phyloP scores from a whole-genome alignment of 92 coral and sea anemone genomes.

The Diadumene lineata region DNA sequence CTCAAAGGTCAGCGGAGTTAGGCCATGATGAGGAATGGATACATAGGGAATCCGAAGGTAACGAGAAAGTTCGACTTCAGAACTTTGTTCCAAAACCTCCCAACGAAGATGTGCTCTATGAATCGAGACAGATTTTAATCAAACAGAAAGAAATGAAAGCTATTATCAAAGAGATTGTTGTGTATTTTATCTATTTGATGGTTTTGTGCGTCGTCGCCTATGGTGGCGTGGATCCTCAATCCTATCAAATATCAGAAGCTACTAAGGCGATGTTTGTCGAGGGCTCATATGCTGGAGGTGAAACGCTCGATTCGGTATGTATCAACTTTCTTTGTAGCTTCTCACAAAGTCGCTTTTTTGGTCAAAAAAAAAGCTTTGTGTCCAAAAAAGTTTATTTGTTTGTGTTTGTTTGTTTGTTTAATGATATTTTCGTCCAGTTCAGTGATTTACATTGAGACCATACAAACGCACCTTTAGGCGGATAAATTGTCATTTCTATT shows the following conservation, averaged over 20 bases:
- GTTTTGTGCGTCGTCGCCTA: slow-evolving; percentile 74
- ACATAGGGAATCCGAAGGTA: slow-evolving; percentile 30
- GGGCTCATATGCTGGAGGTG: slow-evolving; percentile 43
- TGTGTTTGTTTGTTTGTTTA: no score
- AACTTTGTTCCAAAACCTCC: slow-evolving; percentile 66
- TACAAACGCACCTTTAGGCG: no score
- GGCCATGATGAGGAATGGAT: slow-evolving; percentile 65
- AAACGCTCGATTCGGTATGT: slow-evolving; percentile 33
- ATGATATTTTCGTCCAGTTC: no score
- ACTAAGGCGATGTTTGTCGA: slow-evolving; percentile 30
- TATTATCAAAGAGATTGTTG: slow-evolving; percentile 61
- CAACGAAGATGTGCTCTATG: slow-evolving; percentile 61
- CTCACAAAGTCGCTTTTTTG: no score
- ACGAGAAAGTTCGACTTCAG: slow-evolving; percentile 9
- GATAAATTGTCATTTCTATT: no score
- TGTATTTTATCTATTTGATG: slow-evolving; percentile 56
- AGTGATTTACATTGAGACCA: no score
- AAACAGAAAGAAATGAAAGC: slow-evolving; percentile 81
- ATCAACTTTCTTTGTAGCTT: no score
- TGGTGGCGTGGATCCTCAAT: slow-evolving; percentile 66
- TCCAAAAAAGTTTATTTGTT: no score
- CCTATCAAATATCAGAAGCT: slow-evolving; percentile 31
- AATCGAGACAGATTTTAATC: slow-evolving; percentile 44
- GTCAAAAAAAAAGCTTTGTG: no score
- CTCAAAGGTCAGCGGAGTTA: slow-evolving; percentile 37